Conservation (phyloP, 30 jellyfish, hydroid and myxozoan genomes). For the Rhopilema esculentum region DNA sequence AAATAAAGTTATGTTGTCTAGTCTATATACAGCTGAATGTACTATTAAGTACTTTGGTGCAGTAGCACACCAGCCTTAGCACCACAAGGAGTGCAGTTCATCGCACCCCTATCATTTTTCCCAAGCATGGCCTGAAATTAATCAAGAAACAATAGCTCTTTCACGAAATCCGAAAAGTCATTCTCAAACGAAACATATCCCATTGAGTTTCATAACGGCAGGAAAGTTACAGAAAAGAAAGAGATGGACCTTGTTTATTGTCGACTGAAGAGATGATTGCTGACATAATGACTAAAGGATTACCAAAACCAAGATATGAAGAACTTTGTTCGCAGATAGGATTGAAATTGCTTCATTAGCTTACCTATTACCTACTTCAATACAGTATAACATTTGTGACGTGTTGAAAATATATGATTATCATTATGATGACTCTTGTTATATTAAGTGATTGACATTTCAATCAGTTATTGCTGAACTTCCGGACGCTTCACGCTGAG, state of each 20-base stretch:
- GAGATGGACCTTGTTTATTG: constrained; percentile 35
- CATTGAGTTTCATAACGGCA: constrained; percentile 19
- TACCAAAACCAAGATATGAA: constrained; percentile 29
- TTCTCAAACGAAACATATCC: constrained; percentile 40
- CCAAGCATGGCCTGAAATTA: constrained; percentile 38
- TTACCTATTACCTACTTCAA: neutral
- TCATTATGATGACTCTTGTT: neutral
- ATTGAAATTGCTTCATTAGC: neutral
- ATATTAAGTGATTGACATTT: neutral
- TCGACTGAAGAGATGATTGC: constrained; percentile 49
- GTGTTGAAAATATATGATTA: neutral
- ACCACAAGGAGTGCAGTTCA: too few species aligned
- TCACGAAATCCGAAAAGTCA: constrained; percentile 37
- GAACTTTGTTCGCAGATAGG: constrained; percentile 11
- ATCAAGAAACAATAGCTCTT: constrained; percentile 60
- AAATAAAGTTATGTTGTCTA: neutral
- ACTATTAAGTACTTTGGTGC: neutral
- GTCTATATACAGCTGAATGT: neutral
- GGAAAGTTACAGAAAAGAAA: constrained; percentile 16
- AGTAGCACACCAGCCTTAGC: neutral
- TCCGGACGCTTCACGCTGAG: neutral
- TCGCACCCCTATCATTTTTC: neutral
- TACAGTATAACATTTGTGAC: neutral
- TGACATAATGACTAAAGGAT: constrained; percentile 44
- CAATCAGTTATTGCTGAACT: neutral